A percentile compares a stretch with the other conserved stretches of the same genome.
Conservation (phyloP, 2,888 invertebrate species). For the Acanthosepion esculentum region DNA sequence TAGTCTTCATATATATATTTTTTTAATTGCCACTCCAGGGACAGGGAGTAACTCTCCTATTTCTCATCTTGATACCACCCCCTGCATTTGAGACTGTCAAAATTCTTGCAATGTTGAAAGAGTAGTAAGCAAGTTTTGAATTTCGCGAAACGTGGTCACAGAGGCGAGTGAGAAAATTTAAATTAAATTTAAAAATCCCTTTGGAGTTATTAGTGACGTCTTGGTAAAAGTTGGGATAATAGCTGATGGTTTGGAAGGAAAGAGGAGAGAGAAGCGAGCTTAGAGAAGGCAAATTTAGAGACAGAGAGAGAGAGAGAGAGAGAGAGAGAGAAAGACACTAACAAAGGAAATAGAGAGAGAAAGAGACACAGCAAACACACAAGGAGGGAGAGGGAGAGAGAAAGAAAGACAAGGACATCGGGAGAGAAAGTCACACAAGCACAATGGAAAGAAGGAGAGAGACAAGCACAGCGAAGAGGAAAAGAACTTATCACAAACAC, state of each 20-base stretch:
- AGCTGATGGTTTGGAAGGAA: rapidly evolving
- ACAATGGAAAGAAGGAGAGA: not conserved
- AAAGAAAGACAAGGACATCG: not conserved
- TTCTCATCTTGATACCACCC: too few species aligned
- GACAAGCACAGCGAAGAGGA: not conserved
- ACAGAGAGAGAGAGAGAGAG: not conserved
- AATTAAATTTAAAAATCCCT: too few species aligned
- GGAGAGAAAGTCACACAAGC: too few species aligned
- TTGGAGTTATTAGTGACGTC: not conserved
- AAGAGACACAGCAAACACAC: not conserved
- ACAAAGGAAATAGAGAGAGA: not conserved
- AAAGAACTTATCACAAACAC: too few species aligned
- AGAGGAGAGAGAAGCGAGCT: not conserved
- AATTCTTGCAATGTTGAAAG: too few species aligned
- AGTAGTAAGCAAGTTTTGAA: too few species aligned
- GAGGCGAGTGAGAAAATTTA: not conserved
- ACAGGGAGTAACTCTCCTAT: too few species aligned
- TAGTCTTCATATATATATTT: too few species aligned
- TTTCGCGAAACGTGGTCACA: not conserved
- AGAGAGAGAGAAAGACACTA: not conserved
- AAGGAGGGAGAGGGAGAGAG: not conserved
- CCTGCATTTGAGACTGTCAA: too few species aligned
- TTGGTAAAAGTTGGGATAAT: not conserved
- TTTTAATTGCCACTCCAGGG: too few species aligned
- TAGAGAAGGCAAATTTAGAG: not conserved